Conservation (phyloP, 2,113 vertebrate genomes). For the Cyphomyrus discorhynchus region DNA sequence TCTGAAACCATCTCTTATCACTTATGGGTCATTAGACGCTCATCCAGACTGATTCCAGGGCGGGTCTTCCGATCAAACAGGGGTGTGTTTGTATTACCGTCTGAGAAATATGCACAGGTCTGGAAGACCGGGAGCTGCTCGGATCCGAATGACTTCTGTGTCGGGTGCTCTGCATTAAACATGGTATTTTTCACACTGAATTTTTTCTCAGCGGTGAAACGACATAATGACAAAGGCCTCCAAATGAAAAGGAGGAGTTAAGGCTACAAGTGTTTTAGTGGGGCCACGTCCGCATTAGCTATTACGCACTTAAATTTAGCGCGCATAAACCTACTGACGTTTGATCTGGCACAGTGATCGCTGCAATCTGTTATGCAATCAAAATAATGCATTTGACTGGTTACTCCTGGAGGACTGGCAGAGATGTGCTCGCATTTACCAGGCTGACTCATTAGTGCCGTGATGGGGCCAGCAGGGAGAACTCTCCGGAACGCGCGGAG, state of each 20-base stretch:
- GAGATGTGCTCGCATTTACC: neutral
- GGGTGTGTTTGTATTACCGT: conserved; percentile 47
- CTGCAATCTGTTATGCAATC: neutral
- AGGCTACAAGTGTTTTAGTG: conserved; percentile 41
- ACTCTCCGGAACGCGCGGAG: neutral
- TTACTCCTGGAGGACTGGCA: neutral
- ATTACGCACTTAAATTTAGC: neutral
- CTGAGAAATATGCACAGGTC: conserved; percentile 57
- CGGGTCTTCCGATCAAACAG: conserved; percentile 76
- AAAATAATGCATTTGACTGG: neutral
- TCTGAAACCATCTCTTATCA: conserved; percentile 97
- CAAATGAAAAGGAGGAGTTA: conserved; percentile 29
- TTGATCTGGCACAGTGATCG: neutral
- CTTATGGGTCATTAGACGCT: conserved; percentile 93
- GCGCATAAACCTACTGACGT: neutral
- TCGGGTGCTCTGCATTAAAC: conserved; percentile 53
- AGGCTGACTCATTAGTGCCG: neutral
- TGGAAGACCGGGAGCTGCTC: conserved; percentile 44
- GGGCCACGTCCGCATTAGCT: conserved; percentile 44
- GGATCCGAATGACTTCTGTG: conserved; percentile 60
- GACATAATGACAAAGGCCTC: conserved; percentile 57
- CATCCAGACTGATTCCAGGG: conserved; percentile 75
- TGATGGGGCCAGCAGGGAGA: neutral
- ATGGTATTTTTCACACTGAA: conserved; percentile 47
- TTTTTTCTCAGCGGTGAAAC: conserved; percentile 42